Evolutionary conservation across 2,113 vertebrate genomes (phyloP).

Genomic region (Sciurus niger): DNA sequence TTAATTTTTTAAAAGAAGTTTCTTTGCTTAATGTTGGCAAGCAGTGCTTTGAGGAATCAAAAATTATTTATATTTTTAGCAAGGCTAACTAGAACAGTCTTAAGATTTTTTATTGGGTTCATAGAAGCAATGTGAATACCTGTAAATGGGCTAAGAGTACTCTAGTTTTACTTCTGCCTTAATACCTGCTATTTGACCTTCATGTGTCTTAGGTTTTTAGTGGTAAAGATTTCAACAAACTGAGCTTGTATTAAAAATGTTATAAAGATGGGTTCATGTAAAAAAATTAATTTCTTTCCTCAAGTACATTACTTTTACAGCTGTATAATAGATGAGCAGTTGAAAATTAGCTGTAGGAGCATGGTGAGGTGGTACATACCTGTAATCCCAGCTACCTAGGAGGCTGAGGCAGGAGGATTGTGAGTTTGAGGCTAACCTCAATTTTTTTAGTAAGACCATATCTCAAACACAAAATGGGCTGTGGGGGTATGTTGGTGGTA

Average conservation of each 20-base stretch:
- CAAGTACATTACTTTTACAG: slow-evolving; percentile 33
- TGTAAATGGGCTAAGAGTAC: slow-evolving; percentile 32
- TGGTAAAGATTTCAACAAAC: slow-evolving; percentile 36
- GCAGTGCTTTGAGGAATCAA: slow-evolving; percentile 28
- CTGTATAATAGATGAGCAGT: not conserved
- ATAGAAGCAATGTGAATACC: slow-evolving; percentile 30
- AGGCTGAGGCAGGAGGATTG: not conserved
- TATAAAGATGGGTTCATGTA: not conserved
- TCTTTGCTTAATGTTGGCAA: slow-evolving; percentile 31
- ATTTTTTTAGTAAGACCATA: not conserved
- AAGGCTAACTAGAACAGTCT: slow-evolving; percentile 4
- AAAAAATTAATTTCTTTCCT: not conserved
- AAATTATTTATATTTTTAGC: slow-evolving; percentile 47
- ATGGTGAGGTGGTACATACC: not conserved
- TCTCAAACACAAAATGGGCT: not conserved
- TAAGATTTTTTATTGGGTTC: slow-evolving; percentile 10
- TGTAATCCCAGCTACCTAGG: not conserved
- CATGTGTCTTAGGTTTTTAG: slow-evolving; percentile 30
- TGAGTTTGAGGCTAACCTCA: not conserved
- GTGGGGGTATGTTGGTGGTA: not conserved
- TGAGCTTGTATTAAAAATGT: slow-evolving; percentile 28
- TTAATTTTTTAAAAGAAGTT: slow-evolving; percentile 32
- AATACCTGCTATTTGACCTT: not conserved
- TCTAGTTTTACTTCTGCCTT: slow-evolving; percentile 40
- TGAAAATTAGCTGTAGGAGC: slow-evolving; percentile 21